Evolutionary conservation across 2,888 invertebrate genomes (phyloP), one percentile per base, ranked within the genome.

Genomic region (Rhamnusium bicolor): DNA sequence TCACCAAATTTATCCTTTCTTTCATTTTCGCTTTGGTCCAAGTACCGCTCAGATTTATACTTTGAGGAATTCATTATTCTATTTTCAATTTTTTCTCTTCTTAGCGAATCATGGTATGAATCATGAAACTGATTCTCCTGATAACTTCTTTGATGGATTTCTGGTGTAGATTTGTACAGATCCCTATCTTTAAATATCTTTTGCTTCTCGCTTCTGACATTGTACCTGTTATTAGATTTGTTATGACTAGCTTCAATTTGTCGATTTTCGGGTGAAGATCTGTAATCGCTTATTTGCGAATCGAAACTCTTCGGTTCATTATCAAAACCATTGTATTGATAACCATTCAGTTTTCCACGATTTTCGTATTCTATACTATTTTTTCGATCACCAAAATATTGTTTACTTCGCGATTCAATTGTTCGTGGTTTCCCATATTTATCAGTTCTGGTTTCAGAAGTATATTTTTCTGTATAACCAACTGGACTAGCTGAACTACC

Each of bases 291-390:
- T 65, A 91, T 90, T 67, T 92, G 90, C 0, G 90, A 92, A 82
- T 93, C 93, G 65, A 93, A 89, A 81, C 93, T 93, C 78, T 92
- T 93, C 32, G 93, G 93, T 83, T 93, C 93, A 76, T 90, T 90
- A 80, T 91, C 91, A 14, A 84, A 86, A 51, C 81, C 82, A 24
- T 82, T 81, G 72, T 84, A 83, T 16, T 80, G 76, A 16, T 76
- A 75, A 8, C 71, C 71, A 27, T 79, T 78, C 7, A 63, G 66
- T 54, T 74, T 78, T 10, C 69, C 51, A n/a, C 76, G 69, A 51
- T 61, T 74, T 29, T 74, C 76, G 56, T 72, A 74, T 16, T 79
- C 71, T 16, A 66, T 67, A 7, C 75, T 66, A 49, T 83, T 80
- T 6, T 84, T 82, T 5, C 77, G 78, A 1, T 87, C 85, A 3